phyloP scores from a whole-genome alignment of 2,113 vertebrate genomes.

The Vombatus ursinus region DNA sequence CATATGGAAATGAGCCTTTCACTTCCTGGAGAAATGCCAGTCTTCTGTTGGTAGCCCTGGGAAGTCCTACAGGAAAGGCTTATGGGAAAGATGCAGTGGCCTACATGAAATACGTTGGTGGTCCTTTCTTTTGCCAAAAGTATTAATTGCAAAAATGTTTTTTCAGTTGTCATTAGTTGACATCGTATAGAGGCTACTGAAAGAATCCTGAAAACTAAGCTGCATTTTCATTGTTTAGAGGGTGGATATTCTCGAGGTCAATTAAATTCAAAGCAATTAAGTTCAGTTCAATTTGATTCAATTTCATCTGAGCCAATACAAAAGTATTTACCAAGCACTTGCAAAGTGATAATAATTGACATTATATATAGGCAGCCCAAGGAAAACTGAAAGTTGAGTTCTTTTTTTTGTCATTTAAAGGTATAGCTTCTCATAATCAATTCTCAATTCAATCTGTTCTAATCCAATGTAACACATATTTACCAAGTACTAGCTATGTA shows the following conservation, averaged over 20 bases:
- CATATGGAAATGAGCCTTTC: constrained; percentile 46
- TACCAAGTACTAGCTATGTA: neutral
- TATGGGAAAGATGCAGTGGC: neutral
- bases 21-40: constrained; percentile 42
- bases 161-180: neutral
- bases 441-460: neutral
- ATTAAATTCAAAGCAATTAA: constrained; percentile 33
- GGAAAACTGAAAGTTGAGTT: neutral
- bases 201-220: constrained; percentile 39
- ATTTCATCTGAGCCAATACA: neutral
- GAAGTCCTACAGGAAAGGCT: neutral
- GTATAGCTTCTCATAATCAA: neutral
- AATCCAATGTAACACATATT: neutral
- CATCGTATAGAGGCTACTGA: neutral
- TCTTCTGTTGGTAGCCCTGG: neutral
- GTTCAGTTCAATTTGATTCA: neutral
- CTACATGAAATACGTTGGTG: neutral
- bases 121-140: neutral
- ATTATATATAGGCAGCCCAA: neutral
- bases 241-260: constrained; percentile 7
- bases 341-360: neutral
- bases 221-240: constrained; percentile 46
- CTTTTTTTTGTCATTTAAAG: neutral
- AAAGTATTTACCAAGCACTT: neutral
- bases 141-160: neutral